phyloP scores from a whole-genome alignment of 2,888 invertebrate genomes.

The Andrena praecox region DNA sequence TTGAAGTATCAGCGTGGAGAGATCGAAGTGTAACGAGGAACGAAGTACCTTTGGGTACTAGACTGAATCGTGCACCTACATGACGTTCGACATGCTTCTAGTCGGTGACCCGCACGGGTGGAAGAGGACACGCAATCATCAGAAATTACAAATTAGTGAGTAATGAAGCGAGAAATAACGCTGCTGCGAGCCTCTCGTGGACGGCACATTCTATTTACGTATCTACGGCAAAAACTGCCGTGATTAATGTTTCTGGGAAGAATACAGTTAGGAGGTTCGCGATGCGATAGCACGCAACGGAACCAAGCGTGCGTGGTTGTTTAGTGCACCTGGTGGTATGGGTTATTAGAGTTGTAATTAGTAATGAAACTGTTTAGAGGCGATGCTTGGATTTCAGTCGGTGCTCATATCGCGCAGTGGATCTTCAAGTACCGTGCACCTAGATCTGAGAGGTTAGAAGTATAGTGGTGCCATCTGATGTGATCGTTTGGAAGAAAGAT shows the following conservation, averaged over 20 bases:
- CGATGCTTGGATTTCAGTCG: neutral
- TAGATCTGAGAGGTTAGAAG: neutral
- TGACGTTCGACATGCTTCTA: slow-evolving; percentile 33
- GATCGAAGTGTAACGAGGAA: slow-evolving; percentile 1
- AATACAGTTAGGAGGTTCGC: slow-evolving; percentile 47
- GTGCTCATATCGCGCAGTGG: neutral
- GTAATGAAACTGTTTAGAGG: neutral
- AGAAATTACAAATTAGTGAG: slow-evolving; percentile 58
- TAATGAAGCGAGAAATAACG: slow-evolving; percentile 59
- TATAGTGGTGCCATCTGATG: slow-evolving; percentile 20
- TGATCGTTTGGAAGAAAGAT: neutral
- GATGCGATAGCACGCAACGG: slow-evolving; percentile 22
- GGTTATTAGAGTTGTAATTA: neutral
- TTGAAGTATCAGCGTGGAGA: neutral
- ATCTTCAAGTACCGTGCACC: neutral
- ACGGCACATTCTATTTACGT: slow-evolving; percentile 51
- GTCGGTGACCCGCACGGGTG: slow-evolving; percentile 21
- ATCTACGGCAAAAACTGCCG: slow-evolving; percentile 34
- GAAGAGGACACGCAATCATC: slow-evolving; percentile 47
- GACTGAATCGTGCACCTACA: slow-evolving; percentile 18
- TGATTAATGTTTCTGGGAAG: slow-evolving; percentile 48
- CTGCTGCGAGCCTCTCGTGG: slow-evolving; percentile 29
- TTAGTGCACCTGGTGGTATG: slow-evolving; percentile 9
- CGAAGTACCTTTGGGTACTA: slow-evolving; percentile 1
- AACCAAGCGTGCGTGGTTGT: neutral